Base-by-base conservation (phyloP, 2,888 invertebrate species). In the Diploptera punctata region DNA sequence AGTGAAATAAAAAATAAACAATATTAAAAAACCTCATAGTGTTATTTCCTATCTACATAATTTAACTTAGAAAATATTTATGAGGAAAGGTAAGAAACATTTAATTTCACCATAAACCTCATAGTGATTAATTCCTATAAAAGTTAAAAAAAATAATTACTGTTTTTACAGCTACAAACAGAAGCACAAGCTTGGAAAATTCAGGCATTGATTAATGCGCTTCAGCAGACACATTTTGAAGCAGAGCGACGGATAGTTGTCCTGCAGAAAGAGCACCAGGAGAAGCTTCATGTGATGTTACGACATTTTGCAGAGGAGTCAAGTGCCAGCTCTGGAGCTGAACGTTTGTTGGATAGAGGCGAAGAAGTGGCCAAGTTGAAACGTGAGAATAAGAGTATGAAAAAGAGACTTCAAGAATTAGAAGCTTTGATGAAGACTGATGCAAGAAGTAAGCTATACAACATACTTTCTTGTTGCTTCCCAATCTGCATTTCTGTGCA, bases 181-280 rank as follows among this genome's bases (percentile, higher is more conserved):
- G 90, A 92, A 73, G 88, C 87, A 67, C 90, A 93, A 85, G 87
- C 90, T 29, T 89, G 90, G 81, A 87, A 91, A 38, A 91, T 93
- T 71, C 90, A 91, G 47, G 87, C 88, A 60, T 85, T 93, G 31
- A 91, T 88, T 80, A 87, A 88, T 77, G 87, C 87, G 5, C 86
- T 93, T 26, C 91, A 93, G 60, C 88, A 91, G 47, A 86, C 89
- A 0, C 77, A 82, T 72, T 83, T 90, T 0, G 89, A 91, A 77
- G 87, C 88, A 2, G 91, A 91, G 77, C 82, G 88, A 18, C 83
- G 87, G 75, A 85, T 89, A 1, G 85, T 89, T 1, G 78, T 86
- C 5, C 80, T 90, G 74, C 89, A 90, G 78, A 86, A 88, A 18
- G 88, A 90, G 76, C 88, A 90, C 76, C 89, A 91, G 79, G 88